Evolutionary conservation across 1,140 invertebrate genomes (phyloP).

Genomic region (Aphidius gifuensis): DNA sequence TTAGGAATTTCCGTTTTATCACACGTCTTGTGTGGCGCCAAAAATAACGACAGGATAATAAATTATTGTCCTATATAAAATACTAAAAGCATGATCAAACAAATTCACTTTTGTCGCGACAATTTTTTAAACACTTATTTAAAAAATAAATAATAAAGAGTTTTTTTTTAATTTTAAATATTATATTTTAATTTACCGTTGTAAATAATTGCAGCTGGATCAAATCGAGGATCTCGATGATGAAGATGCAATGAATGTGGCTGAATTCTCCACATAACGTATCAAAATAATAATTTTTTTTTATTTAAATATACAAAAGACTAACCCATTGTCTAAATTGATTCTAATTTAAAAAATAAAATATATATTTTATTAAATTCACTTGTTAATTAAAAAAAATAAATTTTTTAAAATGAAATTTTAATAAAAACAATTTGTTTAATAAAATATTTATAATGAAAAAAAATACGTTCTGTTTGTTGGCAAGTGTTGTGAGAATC

Average conservation of each 20-base stretch:
- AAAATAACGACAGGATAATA: slow-evolving; percentile 11
- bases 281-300: slow-evolving; percentile 15
- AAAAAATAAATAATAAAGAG: background rate
- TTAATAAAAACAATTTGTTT: no score
- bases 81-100: background rate
- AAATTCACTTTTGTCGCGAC: background rate
- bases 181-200: slow-evolving; percentile 37
- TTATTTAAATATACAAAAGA: background rate
- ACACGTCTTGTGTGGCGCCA: slow-evolving; percentile 21
- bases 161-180: background rate
- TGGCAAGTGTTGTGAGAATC: slow-evolving; percentile 39
- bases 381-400: no score
- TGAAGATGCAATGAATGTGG: slow-evolving; percentile 46
- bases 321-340: background rate
- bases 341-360: no score
- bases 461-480: slow-evolving; percentile 25
- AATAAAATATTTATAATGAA: no score
- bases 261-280: slow-evolving; percentile 52
- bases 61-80: background rate
- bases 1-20: slow-evolving; percentile 15
- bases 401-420: no score
- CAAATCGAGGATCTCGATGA: slow-evolving; percentile 47
- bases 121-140: background rate
- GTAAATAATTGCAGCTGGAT: slow-evolving; percentile 48
- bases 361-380: background rate